Base-by-base conservation (phyloP, 2,113 vertebrate species). In the Tympanuchus pallidicinctus region DNA sequence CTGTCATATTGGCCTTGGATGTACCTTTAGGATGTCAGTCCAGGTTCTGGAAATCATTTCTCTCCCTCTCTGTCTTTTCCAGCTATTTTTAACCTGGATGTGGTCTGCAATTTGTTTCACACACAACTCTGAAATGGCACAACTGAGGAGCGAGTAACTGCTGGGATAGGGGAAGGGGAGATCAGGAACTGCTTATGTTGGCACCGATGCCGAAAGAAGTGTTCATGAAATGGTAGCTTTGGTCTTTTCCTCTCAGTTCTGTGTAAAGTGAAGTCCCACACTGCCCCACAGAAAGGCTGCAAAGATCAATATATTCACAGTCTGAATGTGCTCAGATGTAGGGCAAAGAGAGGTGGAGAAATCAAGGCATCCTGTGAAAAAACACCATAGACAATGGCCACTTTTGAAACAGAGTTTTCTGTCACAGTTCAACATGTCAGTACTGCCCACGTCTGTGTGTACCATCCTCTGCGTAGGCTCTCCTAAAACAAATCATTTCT, bases 61-160 rank as follows among this genome's bases (percentile, higher is more conserved):
- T 94, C 45, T 91, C 63, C 61, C 61, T 66, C 34, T 93, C 63
- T 89, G 32, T 76, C 32, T 83, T 82, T 95, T 90, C 22, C 73
- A 90, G 93, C 86, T 96, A 75, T 95, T 96, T 96, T 96, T 96
- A 96, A 70, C 69, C 69, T 93, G 92, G 69, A 94, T 83, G 79
- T 77, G 57, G 86, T 90, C 90, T 93, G 82, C 3, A 2, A 86
- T 86, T 83, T 86, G 76, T 96, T 96, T 96, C 82, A 52, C 61
- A 74, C 90, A 92, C 69, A 81, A 65, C 86, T 84, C 2, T 64
- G 82, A 88, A 83, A 81, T 83, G 82, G 86, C 86, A 88, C 65
- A 43, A 70, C 80, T 71, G 80, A 93, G 61, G 32, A 82, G 80
- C 88, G 71, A 93, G 78, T 85, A 75, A 95, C 25, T 27, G 38